Percentiles rank a stretch among this genome's conserved stretches.
These are phyloP conservation scores for Alauda arvensis DNA, from an alignment of 2,797 vertebrate genomes.

Conservation along the genomic window DNA sequence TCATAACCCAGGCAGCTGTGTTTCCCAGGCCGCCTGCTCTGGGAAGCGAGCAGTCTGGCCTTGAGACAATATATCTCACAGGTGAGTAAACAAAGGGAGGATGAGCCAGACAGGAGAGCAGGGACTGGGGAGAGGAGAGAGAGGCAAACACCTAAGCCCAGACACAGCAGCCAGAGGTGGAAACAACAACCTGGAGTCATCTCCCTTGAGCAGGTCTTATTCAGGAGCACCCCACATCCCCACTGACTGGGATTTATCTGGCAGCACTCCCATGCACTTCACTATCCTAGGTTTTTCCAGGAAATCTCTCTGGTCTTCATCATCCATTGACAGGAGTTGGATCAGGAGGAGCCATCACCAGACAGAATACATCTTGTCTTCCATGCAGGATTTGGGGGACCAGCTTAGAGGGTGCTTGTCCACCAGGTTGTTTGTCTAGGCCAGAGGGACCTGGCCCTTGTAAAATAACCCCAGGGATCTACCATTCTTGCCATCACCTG, in stretches of 20 bases:
- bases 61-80: slow-evolving; percentile 27
- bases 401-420: not conserved
- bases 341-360: not conserved
- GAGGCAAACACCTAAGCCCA: not conserved
- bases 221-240: not conserved
- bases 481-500: not conserved
- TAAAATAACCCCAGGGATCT: not conserved
- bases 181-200: not conserved
- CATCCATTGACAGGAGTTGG: not conserved
- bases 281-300: not conserved
- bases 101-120: not conserved
- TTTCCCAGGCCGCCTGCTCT: not conserved
- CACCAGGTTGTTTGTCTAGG: not conserved
- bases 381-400: not conserved
- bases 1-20: not conserved
- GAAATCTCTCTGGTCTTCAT: not conserved
- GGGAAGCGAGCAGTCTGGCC: not conserved
- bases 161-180: not conserved
- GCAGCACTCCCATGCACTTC: not conserved
- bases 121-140: not conserved
- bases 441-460: not conserved
- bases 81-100: slow-evolving; percentile 51
- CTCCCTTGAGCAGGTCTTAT: not conserved
- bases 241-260: not conserved
- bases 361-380: not conserved